These are phyloP conservation scores for Eubucco bourcierii DNA, from an alignment of 2,113 vertebrate species.

Conservation along the genomic window DNA sequence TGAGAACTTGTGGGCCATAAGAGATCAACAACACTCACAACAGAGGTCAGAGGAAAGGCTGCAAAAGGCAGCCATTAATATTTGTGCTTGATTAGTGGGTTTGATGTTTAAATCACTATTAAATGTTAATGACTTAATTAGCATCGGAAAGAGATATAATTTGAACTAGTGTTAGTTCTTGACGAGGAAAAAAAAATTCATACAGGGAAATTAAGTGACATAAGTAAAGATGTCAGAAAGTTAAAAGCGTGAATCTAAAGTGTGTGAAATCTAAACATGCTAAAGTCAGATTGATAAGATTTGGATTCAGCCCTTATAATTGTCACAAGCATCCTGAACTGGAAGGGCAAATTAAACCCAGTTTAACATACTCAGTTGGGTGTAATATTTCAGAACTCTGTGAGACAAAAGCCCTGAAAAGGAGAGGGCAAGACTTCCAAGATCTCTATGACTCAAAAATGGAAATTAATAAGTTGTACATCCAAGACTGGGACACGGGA, in stretches of 20 bases:
- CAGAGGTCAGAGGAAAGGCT: neutral
- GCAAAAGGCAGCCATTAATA: constrained; percentile 33
- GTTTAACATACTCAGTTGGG: neutral
- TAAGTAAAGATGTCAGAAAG: neutral
- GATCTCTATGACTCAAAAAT: neutral
- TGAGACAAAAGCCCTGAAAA: neutral
- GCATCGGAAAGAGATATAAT: constrained; percentile 54
- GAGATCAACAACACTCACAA: neutral
- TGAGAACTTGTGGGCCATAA: rapidly evolving
- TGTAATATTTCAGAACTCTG: neutral
- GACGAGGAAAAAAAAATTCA: neutral
- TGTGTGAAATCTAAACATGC: neutral
- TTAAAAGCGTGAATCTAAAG: neutral
- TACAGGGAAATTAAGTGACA: neutral
- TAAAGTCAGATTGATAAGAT: neutral
- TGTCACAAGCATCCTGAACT: neutral
- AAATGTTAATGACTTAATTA: constrained; percentile 68
- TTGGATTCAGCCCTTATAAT: neutral
- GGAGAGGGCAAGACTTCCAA: neutral
- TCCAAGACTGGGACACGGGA: rapidly evolving
- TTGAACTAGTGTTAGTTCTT: constrained; percentile 44
- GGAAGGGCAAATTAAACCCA: neutral
- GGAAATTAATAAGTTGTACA: neutral
- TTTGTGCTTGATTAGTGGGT: constrained; percentile 49
- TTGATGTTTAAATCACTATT: constrained; percentile 54